Base-by-base conservation (phyloP, 2,888 invertebrate species). In the Scelioninae gen. 2 region DNA sequence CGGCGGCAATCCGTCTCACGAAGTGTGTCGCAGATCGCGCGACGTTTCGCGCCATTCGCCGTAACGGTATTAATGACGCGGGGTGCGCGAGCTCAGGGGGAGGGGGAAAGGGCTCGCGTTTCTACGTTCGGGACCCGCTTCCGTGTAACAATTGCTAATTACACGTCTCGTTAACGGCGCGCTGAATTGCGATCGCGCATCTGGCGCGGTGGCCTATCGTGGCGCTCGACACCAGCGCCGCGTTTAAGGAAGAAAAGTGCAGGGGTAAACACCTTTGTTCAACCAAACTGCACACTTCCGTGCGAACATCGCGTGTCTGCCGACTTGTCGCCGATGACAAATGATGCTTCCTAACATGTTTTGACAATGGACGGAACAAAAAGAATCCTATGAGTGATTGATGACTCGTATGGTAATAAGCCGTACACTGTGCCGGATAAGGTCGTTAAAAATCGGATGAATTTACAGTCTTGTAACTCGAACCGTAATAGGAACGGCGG, bases 131-230 rank as follows among this genome's bases (percentile, higher is more conserved):
- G 55, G 28, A 65, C 60, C 55, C 46, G 65, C 69, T 72, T 75
- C 72, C 57, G 64, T 69, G 64, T 69, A 72, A 75, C 69, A 75
- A 75, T 75, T 72, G 68, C 64, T 75, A 72, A 75, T 75, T 75
- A 72, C 60, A 72, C 72, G 69, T 74, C 70, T 74, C 63, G 74
- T 74, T 74, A 74, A 68, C 61, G 50, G 58, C 58, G 41, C 60
- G 53, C 53, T 71, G 53, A 71, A 74, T 74, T 74, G 63, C 61
- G 70, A 70, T 74, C 71, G 58, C 58, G 61, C 61, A 65, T 67
- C 55, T 67, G 25, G 46, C 50, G 16, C 46, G 46, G 19, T 41
- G 31, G 39, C 55, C 33, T 60, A 63, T 61, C 61, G 45, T 52
- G 31, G 37, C 39, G 15, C 48, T 35, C 67, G 41, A 50, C 57